A percentile compares a stretch with the other conserved stretches of the same genome.
These are phyloP conservation scores for Agapostemon virescens DNA, from an alignment of 2,888 invertebrate species.

Conservation along the genomic window DNA sequence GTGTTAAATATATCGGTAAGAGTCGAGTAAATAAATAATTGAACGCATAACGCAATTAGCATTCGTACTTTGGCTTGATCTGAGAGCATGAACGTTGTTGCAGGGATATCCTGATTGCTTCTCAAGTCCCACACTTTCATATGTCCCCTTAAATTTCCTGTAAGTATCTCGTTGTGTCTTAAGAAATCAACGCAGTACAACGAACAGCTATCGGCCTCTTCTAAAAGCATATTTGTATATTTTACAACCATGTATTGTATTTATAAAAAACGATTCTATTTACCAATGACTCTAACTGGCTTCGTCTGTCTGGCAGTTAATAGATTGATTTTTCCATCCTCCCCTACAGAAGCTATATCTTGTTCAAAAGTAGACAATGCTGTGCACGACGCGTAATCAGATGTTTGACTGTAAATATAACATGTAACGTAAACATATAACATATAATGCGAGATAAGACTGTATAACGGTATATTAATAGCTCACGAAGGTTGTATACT, in stretches of 20 bases:
- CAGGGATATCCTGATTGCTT: constrained; percentile 84
- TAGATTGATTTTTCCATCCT: constrained; percentile 88
- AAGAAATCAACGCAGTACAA: constrained; percentile 89
- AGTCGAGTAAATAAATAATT: neutral
- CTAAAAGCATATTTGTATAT: constrained; percentile 76
- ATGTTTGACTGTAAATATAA: constrained; percentile 62
- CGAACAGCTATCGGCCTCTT: constrained; percentile 91
- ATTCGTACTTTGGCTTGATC: constrained; percentile 82
- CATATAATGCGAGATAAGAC: neutral
- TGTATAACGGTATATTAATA: neutral
- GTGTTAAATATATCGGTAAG: neutral
- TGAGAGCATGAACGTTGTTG: constrained; percentile 87
- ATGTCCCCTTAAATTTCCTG: constrained; percentile 93
- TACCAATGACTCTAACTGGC: constrained; percentile 82
- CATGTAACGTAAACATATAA: constrained; percentile 2
- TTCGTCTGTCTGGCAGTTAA: constrained; percentile 82
- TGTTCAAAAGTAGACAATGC: constrained; percentile 88
- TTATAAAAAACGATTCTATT: constrained; percentile 23
- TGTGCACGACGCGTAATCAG: constrained; percentile 86
- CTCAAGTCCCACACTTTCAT: constrained; percentile 95
- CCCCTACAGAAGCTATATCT: constrained; percentile 91
- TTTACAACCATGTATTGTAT: neutral
- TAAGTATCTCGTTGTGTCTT: constrained; percentile 88
- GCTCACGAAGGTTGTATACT: constrained; percentile 71
- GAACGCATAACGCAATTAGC: too few relatives aligned